Base-by-base conservation (phyloP, 2,113 vertebrate genomes). In the Himantopus leucocephalus region DNA sequence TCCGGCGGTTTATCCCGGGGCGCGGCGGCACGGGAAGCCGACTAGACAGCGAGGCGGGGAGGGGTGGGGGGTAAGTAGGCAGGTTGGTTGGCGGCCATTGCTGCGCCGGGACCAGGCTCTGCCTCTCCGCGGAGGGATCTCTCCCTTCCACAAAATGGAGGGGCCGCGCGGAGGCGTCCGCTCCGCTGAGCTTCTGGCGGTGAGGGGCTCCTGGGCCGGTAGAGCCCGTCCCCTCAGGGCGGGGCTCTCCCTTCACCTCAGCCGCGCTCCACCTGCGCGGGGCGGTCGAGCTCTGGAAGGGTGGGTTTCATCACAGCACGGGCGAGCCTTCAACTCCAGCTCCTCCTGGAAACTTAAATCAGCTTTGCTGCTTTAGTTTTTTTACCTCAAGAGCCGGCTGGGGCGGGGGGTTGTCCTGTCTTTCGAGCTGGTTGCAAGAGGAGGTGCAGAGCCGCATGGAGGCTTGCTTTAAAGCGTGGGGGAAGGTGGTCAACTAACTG, bases 111-210 rank as follows among this genome's bases (percentile, higher is more conserved):
- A 11, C 5, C 24, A 22, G 30, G 24, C 56, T n/a, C 34, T 21
- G 17, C 39, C 30, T 17, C 39, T 3, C 12, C 27, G 19, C 52
- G 17, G 37, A 24, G 30, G 41, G 14, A 30, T 7, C 32, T 7
- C 0, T 6, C 2, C 22, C 32, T 19, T 9, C 21, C 8, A 26
- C 8, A 23, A 30, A 45, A 19, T 0, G 43, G 45, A 5, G 14
- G 21, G 6, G 32, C 6, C 0, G 18, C 0, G 18, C 2, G 7
- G 15, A 2, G 12, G 6, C 1, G 6, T 0, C 3, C 1, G 2
- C 1, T 10, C 5, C 23, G 2, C 5, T 3, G 5, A 12, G 3
- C 1, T 5, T 1, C 1, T 0, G 30, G 22, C 17, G 30, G 29
- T 1, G 34, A 1, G 21, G 14, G 10, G 11, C 22, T 48, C 22